Evolutionary conservation across 1,140 invertebrate genomes (phyloP).

Genomic region (Anastatus disparis): DNA sequence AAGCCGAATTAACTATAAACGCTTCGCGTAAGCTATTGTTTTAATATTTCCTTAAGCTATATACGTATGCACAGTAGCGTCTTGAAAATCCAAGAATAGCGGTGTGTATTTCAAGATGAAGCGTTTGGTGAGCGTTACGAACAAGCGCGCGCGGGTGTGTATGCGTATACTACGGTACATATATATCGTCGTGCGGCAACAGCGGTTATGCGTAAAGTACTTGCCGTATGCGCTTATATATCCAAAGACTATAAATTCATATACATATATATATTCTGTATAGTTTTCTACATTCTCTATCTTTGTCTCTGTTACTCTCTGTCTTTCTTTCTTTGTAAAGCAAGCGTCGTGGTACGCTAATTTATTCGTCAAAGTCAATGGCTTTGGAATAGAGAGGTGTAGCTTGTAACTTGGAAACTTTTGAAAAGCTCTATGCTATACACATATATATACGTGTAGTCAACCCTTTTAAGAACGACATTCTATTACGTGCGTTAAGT

Average conservation of each 20-base stretch:
- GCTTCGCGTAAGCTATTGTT: no score
- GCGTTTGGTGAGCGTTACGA: no score
- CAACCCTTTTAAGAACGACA: no score
- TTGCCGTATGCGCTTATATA: no score
- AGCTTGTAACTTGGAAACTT: conserved; percentile 29
- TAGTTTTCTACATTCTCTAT: conserved; percentile 16
- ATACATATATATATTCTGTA: no score
- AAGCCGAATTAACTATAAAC: no score
- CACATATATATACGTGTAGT: no score
- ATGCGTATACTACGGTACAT: no score
- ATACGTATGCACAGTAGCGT: conserved; percentile 3
- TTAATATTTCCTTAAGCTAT: not conserved
- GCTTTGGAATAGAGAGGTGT: not conserved
- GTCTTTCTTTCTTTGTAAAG: not conserved
- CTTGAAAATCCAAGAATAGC: conserved; percentile 35
- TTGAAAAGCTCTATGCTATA: not conserved
- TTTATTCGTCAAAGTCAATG: conserved; percentile 44
- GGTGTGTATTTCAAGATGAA: conserved; percentile 38
- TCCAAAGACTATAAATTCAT: conserved; percentile 16
- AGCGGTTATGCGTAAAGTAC: conserved; percentile 33
- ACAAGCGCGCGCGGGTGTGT: no score
- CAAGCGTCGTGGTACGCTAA: conserved; percentile 30
- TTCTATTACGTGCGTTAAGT: conserved; percentile 37
- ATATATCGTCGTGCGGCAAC: no score
- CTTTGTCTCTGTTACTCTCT: conserved; percentile 8